A percentile compares a stretch with the other conserved stretches of the same genome.
phyloP scores from a whole-genome alignment of 1,140 invertebrate genomes.

The Paralvinella palmiformis region DNA sequence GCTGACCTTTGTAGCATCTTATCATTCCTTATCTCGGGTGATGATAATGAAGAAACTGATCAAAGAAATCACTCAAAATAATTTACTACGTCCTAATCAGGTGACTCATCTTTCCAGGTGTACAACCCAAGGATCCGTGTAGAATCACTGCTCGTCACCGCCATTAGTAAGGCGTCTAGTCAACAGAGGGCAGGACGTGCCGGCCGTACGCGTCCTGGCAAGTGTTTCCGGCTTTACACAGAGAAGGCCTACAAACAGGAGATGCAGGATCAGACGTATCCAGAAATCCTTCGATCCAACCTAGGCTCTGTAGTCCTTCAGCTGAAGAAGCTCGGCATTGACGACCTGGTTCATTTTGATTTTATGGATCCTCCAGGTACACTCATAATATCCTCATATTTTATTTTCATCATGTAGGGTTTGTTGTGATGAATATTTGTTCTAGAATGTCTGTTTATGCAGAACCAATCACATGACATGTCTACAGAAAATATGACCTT shows the following conservation, averaged over 20 bases:
- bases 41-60: no score
- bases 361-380: constrained; percentile 96
- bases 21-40: no score
- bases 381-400: constrained; percentile 4
- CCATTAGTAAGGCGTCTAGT: constrained; percentile 98
- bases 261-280: constrained; percentile 99
- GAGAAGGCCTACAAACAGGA: constrained; percentile 98
- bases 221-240: constrained; percentile 97
- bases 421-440: no score
- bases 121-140: constrained; percentile 96
- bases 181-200: constrained; percentile 96
- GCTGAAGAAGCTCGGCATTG: constrained; percentile 97
- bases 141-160: constrained; percentile 93
- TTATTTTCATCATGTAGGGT: not conserved
- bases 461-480: no score
- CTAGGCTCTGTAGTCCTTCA: constrained; percentile 95
- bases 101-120: constrained; percentile 60
- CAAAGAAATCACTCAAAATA: no score
- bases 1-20: no score
- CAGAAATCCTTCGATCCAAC: constrained; percentile 96
- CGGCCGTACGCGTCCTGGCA: constrained; percentile 92
- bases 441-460: no score
- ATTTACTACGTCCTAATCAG: no score
- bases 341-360: constrained; percentile 99
- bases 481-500: no score